phyloP scores from a whole-genome alignment of 2,888 invertebrate species.

The Ectropis crepuscularia region DNA sequence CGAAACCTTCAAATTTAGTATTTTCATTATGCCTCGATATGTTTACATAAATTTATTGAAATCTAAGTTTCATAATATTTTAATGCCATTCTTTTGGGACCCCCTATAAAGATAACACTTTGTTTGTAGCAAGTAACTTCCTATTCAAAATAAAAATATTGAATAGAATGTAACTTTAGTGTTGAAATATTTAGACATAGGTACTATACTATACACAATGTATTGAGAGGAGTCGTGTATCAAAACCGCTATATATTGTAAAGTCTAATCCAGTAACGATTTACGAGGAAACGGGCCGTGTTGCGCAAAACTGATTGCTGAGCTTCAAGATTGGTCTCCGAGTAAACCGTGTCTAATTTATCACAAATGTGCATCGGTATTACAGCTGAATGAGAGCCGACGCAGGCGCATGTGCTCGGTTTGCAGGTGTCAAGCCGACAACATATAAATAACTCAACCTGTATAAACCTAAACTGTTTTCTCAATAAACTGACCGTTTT shows the following conservation, averaged over 20 bases:
- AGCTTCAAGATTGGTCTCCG: constrained; percentile 69
- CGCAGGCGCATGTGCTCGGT: constrained; percentile 43
- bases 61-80: too few relatives aligned
- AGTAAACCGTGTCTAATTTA: constrained; percentile 75
- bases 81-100: too few relatives aligned
- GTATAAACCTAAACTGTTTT: too few relatives aligned
- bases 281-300: constrained; percentile 65
- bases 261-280: constrained; percentile 63
- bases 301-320: constrained; percentile 78
- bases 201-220: too few relatives aligned
- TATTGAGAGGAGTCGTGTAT: constrained; percentile 24
- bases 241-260: constrained; percentile 42
- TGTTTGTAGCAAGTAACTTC: too few relatives aligned
- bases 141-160: too few relatives aligned
- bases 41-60: too few relatives aligned
- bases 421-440: constrained; percentile 58
- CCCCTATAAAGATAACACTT: too few relatives aligned
- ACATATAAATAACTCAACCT: constrained; percentile 23
- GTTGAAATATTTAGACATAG: background rate
- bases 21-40: too few relatives aligned
- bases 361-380: constrained; percentile 68
- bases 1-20: too few relatives aligned
- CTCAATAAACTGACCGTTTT: constrained; percentile 8
- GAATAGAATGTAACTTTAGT: too few relatives aligned
- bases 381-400: constrained; percentile 41